Evolutionary conservation across 2,113 vertebrate genomes (phyloP).

Genomic region (Condylura cristata): DNA sequence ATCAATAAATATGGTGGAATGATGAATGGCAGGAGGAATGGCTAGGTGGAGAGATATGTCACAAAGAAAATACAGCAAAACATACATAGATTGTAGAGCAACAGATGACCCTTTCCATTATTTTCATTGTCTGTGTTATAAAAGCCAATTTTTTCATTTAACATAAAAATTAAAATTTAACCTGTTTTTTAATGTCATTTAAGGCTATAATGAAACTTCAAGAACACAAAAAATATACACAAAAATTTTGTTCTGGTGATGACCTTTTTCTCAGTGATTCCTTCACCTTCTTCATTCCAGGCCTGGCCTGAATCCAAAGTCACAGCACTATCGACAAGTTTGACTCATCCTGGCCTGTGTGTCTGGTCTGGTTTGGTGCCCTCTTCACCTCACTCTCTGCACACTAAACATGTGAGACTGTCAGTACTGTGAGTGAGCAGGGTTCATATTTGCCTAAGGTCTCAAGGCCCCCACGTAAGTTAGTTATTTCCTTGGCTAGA

Average conservation of each 20-base stretch:
- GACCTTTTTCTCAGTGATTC: neutral
- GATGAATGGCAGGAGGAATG: neutral
- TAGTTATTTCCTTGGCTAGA: neutral
- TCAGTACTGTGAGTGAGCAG: neutral
- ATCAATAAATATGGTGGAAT: neutral
- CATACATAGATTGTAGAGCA: neutral
- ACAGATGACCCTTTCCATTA: neutral
- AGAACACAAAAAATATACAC: neutral
- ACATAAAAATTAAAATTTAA: neutral
- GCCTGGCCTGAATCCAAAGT: neutral
- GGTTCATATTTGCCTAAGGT: neutral
- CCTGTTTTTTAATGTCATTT: neutral
- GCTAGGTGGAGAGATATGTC: neutral
- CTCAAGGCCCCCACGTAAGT: neutral
- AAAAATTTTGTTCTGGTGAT: neutral
- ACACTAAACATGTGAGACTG: neutral
- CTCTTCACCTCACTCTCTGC: neutral
- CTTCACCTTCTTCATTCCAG: neutral
- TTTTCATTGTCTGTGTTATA: neutral
- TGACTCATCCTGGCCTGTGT: neutral
- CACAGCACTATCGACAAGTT: neutral
- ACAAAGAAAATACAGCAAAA: conserved; percentile 14
- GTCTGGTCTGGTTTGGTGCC: neutral
- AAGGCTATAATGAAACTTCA: conserved; percentile 8
- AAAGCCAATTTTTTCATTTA: neutral